Evolutionary conservation across 2,888 invertebrate genomes (phyloP), one percentile per base, ranked within the genome.

Genomic region (Drosophila gaucha): DNA sequence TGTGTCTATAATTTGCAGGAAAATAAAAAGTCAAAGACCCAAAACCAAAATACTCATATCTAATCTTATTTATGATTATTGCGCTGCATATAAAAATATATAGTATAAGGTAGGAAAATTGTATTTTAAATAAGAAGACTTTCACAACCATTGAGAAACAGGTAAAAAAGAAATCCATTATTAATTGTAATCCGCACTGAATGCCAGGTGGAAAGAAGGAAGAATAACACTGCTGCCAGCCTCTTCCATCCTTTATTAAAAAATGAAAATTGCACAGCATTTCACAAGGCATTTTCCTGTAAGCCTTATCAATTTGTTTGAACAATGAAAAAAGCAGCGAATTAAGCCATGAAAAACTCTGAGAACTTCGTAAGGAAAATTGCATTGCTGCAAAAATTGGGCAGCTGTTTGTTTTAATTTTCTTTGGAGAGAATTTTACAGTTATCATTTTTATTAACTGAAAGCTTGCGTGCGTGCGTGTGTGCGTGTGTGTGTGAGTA

Each of bases 21-120:
- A 58, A 43, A 58, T 30, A 63, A 43, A 78, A 56, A 77, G 78
- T 72, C 76, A 73, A 73, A 75, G 78, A 69, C 67, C 69, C 69
- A 56, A 58, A 64, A 63, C 69, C 57, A 58, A 74, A 43, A 74
- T 63, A 66, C 47, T 54, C 46, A 66, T 71, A 63, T 65, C 71
- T 77, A 59, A 77, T 67, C 60, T 58, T 66, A 51, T 78, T 75
- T 75, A 73, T 58, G 72, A 58, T 63, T 63, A 67, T 72, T 63
- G 72, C 67, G 35, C 54, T 44, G 9, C 14, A 20, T 26, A 26
- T 12, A 14, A 8, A 30, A 35, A 14, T 26, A 10, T 18, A 46
- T 12, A 20, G n/a, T 14, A 39, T 14, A 39, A n/a, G 24, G n/a
- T 22, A 14, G 6, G 18, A 6, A 3, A 44, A 9, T 22, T 22